Base-by-base conservation (phyloP, 1,140 invertebrate genomes). In the Bicyclus anynana region DNA sequence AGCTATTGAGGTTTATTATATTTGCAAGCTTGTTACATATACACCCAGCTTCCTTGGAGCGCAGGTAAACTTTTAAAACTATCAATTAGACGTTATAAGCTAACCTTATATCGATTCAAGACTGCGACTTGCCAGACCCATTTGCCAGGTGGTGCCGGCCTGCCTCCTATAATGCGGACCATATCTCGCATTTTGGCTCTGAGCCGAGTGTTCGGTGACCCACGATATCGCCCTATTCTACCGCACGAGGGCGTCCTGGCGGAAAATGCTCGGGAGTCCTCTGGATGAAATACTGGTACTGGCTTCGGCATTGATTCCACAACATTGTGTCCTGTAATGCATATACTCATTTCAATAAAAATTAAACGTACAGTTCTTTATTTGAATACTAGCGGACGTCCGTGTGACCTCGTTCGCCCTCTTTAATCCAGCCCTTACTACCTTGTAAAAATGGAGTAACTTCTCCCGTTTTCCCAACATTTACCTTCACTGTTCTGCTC, bases 41-140 rank as follows among this genome's bases (percentile, higher is more conserved):
- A n/a, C n/a, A n/a, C n/a, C 23, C 23, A 7, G 23, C 3, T 26
- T 26, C 23, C 23, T 26, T 26, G n/a, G n/a, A n/a, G n/a, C n/a
- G n/a, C n/a, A n/a, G n/a, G n/a, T n/a, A n/a, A n/a, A n/a, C n/a
- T n/a, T n/a, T n/a, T n/a, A n/a, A n/a, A n/a, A n/a, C n/a, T n/a
- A n/a, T n/a, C n/a, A n/a, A n/a, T n/a, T n/a, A n/a, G n/a, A n/a
- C n/a, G 5, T 27, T 27, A 4, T 27, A 37, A 37, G 10, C 5
- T 27, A 12, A 95, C 94, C 81, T 93, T 93, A 77, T 92, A 93
- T 74, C 93, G 91, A 80, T 97, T 97, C 18, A 98, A 87, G 13
- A 98, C 92, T 33, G 95, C 96, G 13, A 97, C 96, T 90, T 97
- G 94, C 97, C 97, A 98, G 0, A 96, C 96, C 97, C 97, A 98